phyloP scores from a whole-genome alignment of 2,797 vertebrate genomes.

The Cyclura pinguis region DNA sequence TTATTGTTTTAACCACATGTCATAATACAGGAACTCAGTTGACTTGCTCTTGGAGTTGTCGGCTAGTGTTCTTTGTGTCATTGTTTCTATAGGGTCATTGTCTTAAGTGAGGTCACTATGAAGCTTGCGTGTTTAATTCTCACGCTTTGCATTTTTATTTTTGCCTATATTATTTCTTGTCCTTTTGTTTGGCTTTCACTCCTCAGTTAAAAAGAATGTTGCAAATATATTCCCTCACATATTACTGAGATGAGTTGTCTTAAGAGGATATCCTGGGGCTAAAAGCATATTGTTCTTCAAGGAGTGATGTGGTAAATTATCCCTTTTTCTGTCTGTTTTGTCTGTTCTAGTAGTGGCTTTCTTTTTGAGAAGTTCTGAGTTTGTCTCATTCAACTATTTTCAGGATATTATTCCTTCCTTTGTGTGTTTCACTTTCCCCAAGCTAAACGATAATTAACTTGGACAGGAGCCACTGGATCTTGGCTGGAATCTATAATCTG shows the following conservation, averaged over 20 bases:
- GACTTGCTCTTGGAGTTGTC: neutral
- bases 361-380: neutral
- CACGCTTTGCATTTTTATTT: neutral
- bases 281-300: neutral
- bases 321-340: neutral
- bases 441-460: conserved; percentile 9
- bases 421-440: neutral
- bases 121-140: neutral
- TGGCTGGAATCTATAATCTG: neutral
- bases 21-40: neutral
- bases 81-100: neutral
- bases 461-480: conserved; percentile 10
- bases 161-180: neutral
- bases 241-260: neutral
- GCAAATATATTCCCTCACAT: neutral
- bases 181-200: neutral
- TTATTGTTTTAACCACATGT: too few relatives aligned
- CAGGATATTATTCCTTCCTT: neutral
- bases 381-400: neutral
- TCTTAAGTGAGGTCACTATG: neutral
- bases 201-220: neutral
- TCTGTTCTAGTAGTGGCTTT: neutral
- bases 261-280: neutral
- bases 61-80: neutral
- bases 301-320: neutral